Conservation (phyloP, 2,888 invertebrate species). For the Torymus auratus region DNA sequence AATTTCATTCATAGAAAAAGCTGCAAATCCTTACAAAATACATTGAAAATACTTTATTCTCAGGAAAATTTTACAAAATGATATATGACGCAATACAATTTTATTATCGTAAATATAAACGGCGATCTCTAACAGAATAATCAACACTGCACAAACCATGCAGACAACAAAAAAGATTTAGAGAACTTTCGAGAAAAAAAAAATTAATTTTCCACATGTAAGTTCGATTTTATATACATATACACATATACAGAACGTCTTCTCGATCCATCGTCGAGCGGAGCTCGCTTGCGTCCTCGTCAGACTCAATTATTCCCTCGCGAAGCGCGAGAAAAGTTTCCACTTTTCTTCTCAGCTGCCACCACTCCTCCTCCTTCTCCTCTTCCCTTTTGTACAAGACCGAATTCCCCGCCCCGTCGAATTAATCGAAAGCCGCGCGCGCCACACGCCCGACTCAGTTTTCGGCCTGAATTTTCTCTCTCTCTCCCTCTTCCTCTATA, state of each 20-base stretch:
- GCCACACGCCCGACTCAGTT: constrained; percentile 16
- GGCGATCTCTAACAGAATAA: too few relatives aligned
- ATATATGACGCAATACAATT: too few relatives aligned
- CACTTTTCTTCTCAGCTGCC: constrained; percentile 32
- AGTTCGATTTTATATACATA: background rate
- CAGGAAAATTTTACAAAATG: too few relatives aligned
- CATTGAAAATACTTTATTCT: too few relatives aligned
- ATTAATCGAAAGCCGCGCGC: constrained; percentile 55
- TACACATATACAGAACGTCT: too few relatives aligned
- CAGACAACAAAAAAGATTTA: background rate
- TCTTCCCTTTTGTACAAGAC: background rate
- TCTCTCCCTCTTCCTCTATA: constrained; percentile 4
- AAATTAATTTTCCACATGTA: constrained; percentile 44
- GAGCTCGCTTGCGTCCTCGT: background rate
- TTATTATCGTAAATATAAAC: too few relatives aligned
- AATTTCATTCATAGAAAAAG: too few relatives aligned
- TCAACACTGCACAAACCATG: background rate
- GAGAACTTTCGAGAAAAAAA: background rate
- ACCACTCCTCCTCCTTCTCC: background rate
- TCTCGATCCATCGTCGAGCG: too few relatives aligned
- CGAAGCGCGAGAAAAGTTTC: constrained; percentile 29
- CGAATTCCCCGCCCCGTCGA: constrained; percentile 8
- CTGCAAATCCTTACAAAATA: too few relatives aligned
- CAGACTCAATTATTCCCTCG: constrained; percentile 52
- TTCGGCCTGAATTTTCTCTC: constrained; percentile 35